Evolutionary conservation across 2,113 vertebrate species (phyloP), one percentile per base, ranked within the genome.

Genomic region (Atherinomorus stipes): DNA sequence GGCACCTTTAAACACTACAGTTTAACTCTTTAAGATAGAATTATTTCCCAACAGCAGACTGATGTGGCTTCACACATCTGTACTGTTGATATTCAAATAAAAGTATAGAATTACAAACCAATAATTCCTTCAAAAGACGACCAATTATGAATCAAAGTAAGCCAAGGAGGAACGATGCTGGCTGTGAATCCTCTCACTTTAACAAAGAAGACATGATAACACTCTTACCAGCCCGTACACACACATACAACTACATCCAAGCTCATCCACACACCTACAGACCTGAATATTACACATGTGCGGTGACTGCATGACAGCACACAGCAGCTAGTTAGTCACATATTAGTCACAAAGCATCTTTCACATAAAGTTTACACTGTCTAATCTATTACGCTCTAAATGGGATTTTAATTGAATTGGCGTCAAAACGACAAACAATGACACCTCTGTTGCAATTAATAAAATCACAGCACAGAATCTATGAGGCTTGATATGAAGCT

Each of bases 401-500:
- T 95, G 96, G 95, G 93, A 96, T 96, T 97, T 95, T 95, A 92
- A 98, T 94, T 97, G 96, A 98, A 97, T 95, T 94, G 92, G 95
- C 95, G 95, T 97, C 96, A 98, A 97, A 97, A 97, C 94, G 95
- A 96, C 96, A 95, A 96, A 96, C 96, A 97, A 97, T 95, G 96
- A 96, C 94, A 96, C 96, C 95, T 98, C 95, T 96, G 95, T 96
- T 96, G 95, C 95, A 98, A 98, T 98, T 97, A 99, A 97, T 96
- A 98, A 97, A 98, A 97, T 97, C 95, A 96, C 94, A 94, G 94
- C 91, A 94, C 95, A 94, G 96, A 98, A 97, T 99, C 97, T 97
- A 98, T 97, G 96, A 98, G 97, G 96, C 97, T 99, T 98, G 97
- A 98, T 98, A 97, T 97, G 96, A 96, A 96, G 94, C 96, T 96